These are phyloP conservation scores for Catamblyrhynchus diadema DNA, from an alignment of 2,797 vertebrate genomes.

Conservation along the genomic window DNA sequence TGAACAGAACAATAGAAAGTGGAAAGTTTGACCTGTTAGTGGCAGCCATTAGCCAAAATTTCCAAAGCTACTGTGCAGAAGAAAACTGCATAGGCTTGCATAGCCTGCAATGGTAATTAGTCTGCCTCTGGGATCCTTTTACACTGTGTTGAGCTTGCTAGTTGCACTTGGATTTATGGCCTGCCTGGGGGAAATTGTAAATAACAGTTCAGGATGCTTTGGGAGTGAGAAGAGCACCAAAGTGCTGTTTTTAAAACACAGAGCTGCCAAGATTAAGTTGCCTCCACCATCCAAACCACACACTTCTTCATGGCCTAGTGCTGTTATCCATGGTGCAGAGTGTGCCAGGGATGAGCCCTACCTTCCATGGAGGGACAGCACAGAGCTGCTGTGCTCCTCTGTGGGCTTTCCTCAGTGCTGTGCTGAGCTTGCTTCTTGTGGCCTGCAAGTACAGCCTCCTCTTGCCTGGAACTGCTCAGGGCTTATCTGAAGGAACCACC, in stretches of 20 bases:
- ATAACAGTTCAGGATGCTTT: not conserved
- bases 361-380: not conserved
- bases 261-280: not conserved
- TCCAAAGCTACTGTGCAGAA: not conserved
- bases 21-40: not conserved
- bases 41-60: not conserved
- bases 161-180: conserved; percentile 19
- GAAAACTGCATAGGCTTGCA: not conserved
- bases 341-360: accelerated
- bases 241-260: not conserved
- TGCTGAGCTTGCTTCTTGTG: not conserved
- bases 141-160: not conserved
- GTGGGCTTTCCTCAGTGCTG: accelerated
- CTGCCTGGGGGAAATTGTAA: not conserved
- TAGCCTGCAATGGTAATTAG: conserved; percentile 33
- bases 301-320: not conserved
- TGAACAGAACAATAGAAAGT: not conserved
- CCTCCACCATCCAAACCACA: not conserved
- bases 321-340: not conserved
- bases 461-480: not conserved
- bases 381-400: not conserved
- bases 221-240: not conserved
- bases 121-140: conserved; percentile 2
- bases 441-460: not conserved
- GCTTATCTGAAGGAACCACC: not conserved